Evolutionary conservation across 2,797 vertebrate genomes (phyloP).

Genomic region (Centropyge bicolor): DNA sequence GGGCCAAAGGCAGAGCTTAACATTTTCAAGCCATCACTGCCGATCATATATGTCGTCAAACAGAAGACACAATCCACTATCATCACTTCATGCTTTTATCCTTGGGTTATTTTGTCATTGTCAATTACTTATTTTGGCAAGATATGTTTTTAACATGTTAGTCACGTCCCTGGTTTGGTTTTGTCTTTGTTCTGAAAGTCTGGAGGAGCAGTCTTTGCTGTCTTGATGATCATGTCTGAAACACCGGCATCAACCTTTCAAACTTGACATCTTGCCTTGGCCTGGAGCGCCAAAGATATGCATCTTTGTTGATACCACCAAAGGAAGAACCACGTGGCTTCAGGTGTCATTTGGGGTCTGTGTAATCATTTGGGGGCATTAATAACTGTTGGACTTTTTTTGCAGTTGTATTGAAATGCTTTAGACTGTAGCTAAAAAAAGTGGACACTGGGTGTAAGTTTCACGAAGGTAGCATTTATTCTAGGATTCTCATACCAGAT

Average conservation of each 20-base stretch:
- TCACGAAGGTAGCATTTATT: not conserved
- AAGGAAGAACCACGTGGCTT: not conserved
- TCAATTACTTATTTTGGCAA: conserved; percentile 16
- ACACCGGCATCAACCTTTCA: not conserved
- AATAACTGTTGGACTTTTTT: too few species aligned
- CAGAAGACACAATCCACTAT: conserved; percentile 21
- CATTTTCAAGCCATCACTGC: conserved; percentile 59
- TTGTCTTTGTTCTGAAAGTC: not conserved
- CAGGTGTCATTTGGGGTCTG: not conserved
- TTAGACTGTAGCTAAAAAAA: not conserved
- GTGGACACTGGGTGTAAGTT: not conserved
- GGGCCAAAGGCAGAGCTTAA: conserved; percentile 56
- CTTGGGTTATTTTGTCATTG: conserved; percentile 43
- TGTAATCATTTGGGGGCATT: not conserved
- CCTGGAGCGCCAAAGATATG: not conserved
- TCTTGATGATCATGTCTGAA: conserved; percentile 1
- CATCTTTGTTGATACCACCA: not conserved
- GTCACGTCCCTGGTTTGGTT: conserved; percentile 18
- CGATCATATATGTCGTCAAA: conserved; percentile 37
- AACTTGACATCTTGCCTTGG: not conserved
- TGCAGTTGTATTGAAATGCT: not conserved
- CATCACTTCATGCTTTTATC: conserved; percentile 40
- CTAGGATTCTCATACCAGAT: not conserved
- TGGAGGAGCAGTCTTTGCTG: not conserved
- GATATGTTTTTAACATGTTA: conserved; percentile 26